These are phyloP conservation scores for Hippoglossus hippoglossus DNA, from an alignment of 2,797 vertebrate genomes.

Conservation along the genomic window DNA sequence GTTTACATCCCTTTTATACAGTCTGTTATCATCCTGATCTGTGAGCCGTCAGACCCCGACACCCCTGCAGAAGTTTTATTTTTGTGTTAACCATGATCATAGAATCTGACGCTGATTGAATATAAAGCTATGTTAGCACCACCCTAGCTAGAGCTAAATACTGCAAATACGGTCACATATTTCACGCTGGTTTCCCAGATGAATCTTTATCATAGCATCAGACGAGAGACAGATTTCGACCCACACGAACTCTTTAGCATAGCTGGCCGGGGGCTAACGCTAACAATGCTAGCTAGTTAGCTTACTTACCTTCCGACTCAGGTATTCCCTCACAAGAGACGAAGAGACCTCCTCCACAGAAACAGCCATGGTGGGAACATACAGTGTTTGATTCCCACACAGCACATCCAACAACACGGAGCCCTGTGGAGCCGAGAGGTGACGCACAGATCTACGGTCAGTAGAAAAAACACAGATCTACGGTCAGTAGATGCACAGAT, in stretches of 20 bases:
- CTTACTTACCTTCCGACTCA: slow-evolving; percentile 91
- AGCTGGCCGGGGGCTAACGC: slow-evolving; percentile 9
- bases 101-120: too few relatives aligned
- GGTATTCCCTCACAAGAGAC: slow-evolving; percentile 92
- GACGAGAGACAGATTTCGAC: neutral
- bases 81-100: neutral
- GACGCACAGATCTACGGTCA: too few relatives aligned
- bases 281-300: neutral
- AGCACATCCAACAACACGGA: neutral
- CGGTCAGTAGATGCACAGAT: too few relatives aligned
- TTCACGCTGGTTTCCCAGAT: neutral
- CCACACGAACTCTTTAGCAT: neutral
- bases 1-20: too few relatives aligned
- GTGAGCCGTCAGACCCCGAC: neutral
- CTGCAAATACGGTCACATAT: neutral
- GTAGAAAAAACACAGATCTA: too few relatives aligned
- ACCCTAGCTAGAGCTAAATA: too few relatives aligned
- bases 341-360: slow-evolving; percentile 90
- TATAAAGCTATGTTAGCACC: neutral
- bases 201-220: neutral
- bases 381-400: neutral
- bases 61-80: neutral
- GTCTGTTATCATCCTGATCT: too few relatives aligned
- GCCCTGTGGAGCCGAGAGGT: too few relatives aligned
- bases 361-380: slow-evolving; percentile 60